Conservation (phyloP, 2,888 invertebrate genomes). For the Nipponacmea schrenckii region DNA sequence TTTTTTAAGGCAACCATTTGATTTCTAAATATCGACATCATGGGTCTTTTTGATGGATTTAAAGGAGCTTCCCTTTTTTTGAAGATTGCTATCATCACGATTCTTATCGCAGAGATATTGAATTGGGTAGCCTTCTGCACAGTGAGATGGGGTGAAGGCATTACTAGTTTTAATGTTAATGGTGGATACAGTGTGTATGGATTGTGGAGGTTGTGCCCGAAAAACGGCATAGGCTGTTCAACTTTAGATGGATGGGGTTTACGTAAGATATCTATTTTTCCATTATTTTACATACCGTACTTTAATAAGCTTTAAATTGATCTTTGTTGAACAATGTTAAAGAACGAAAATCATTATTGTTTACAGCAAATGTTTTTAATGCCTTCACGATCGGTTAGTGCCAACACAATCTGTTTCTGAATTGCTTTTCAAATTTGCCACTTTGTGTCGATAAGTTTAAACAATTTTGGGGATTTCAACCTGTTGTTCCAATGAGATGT, state of each 20-base stretch:
- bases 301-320: no score
- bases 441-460: no score
- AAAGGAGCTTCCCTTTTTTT: background rate
- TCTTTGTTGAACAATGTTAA: no score
- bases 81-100: conserved; percentile 8
- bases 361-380: no score
- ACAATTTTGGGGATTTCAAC: no score
- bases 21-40: background rate
- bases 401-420: no score
- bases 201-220: background rate
- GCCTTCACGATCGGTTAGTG: no score
- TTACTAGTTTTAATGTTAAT: background rate
- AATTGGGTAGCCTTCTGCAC: conserved; percentile 14
- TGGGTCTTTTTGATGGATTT: conserved; percentile 13
- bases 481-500: no score
- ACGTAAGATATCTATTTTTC: background rate
- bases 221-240: background rate
- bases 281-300: no score
- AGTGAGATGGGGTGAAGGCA: conserved; percentile 4
- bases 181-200: background rate
- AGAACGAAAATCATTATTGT: no score
- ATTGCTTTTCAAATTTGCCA: no score
- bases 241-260: background rate
- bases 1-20: no score
- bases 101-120: background rate